phyloP scores from a whole-genome alignment of 2,797 vertebrate genomes.

The Typhlichthys eigenmanni region DNA sequence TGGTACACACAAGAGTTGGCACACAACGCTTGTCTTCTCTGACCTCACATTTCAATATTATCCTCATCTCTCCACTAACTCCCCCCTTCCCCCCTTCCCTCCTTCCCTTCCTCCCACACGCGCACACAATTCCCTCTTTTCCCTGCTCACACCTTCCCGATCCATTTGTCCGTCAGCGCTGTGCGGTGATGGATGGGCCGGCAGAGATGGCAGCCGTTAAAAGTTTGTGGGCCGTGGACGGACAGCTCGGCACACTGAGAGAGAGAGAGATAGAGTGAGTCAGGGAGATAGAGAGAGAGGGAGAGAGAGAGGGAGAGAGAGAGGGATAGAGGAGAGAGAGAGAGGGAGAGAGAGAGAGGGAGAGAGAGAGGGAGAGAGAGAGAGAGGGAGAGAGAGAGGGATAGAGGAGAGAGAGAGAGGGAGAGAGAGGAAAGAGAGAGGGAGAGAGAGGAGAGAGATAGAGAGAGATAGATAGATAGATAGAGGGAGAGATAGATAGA shows the following conservation, averaged over 20 bases:
- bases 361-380: too few relatives aligned
- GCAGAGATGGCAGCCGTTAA: constrained; percentile 62
- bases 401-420: constrained; percentile 30
- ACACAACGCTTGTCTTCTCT: constrained; percentile 68
- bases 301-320: constrained; percentile 66
- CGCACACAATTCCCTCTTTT: constrained; percentile 1
- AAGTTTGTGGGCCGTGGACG: constrained; percentile 77
- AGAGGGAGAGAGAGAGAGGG: too few relatives aligned
- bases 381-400: constrained; percentile 53
- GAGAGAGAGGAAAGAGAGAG: constrained; percentile 39
- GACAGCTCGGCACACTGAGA: constrained; percentile 67
- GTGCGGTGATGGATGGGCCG: constrained; percentile 67
- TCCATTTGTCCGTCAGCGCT: constrained; percentile 53
- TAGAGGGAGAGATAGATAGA: constrained; percentile 34
- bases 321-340: too few relatives aligned
- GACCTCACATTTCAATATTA: constrained; percentile 72
- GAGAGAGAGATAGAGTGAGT: constrained; percentile 67
- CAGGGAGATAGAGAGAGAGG: constrained; percentile 46
- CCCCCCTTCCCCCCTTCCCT: constrained; percentile 6
- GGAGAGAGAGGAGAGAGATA: too few relatives aligned
- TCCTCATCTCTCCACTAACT: constrained; percentile 20
- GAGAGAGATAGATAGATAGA: too few relatives aligned
- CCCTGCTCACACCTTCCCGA: constrained; percentile 13
- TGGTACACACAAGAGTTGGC: constrained; percentile 59
- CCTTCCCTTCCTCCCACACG: background rate